Base-by-base conservation (phyloP, 1,140 invertebrate species). In the Plectrocnemia conspersa region DNA sequence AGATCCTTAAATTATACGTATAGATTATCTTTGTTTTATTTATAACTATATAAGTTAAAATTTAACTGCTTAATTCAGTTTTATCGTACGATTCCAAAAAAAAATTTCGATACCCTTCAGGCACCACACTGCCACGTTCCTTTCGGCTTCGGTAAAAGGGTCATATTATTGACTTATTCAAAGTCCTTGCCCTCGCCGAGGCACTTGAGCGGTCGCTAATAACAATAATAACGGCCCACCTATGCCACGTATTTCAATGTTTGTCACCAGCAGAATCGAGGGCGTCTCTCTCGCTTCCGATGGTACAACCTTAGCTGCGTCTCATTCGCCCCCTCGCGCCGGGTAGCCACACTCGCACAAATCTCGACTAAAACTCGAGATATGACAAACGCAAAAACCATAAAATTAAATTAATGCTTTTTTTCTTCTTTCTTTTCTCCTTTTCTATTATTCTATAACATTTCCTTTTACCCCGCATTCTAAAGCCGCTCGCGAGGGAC, bases 301-400 rank as follows among this genome's bases (percentile, higher is more conserved):
- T 13, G 15, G 27, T 2, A n/a, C 15, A 19, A 15, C 15, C 5
- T 44, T 22, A 13, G 29, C 9, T 9, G 9, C 36, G 53, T 52
- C 45, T 40, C 47, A 15, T 29, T 58, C 44, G 22, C 40, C 15
- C 58, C 21, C 38, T 40, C 54, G 33, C 35, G 22, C 42, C 42
- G 29, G 33, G 41, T 40, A 38, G 21, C 23, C 16, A 25, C 41
- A 16, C 35, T 33, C 54, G 25, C 61, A 74, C 71, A 75, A 75
- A 75, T 75, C 73, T 72, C 63, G 55, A 62, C 63, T 63, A 67
- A 70, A 67, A 58, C 67, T 71, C 64, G 65, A 66, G 54, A 64
- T 69, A 68, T 74, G 73, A 75, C 73, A 75, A 70, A 74, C 71
- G 70, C 70, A 74, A 72, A 71, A 73, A 71, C 73, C 70, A 74